Percentiles rank a stretch among this genome's conserved stretches.
These are phyloP conservation scores for Cyclophora punctaria DNA, from an alignment of 2,888 invertebrate genomes.

Conservation along the genomic window DNA sequence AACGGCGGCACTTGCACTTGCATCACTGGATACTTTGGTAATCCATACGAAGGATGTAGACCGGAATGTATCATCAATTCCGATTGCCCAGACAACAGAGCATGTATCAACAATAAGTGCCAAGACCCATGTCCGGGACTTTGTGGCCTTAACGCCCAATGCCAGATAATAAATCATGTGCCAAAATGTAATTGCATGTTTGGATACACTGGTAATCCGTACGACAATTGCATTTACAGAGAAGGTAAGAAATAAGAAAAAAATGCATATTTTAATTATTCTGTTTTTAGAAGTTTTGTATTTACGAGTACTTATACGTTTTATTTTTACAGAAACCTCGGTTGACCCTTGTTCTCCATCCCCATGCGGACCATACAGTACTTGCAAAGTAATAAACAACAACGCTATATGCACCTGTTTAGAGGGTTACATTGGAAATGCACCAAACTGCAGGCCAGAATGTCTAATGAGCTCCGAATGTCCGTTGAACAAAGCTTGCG, in stretches of 20 bases:
- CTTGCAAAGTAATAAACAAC: slow-evolving; percentile 77
- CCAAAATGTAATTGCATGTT: slow-evolving; percentile 82
- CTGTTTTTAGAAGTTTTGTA: too few relatives aligned
- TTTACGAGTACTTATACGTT: neutral
- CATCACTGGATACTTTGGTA: slow-evolving; percentile 79
- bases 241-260: slow-evolving; percentile 36
- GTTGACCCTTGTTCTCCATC: slow-evolving; percentile 82
- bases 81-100: slow-evolving; percentile 78
- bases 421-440: slow-evolving; percentile 80
- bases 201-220: slow-evolving; percentile 84
- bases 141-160: slow-evolving; percentile 84
- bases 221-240: slow-evolving; percentile 47
- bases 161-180: slow-evolving; percentile 83
- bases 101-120: slow-evolving; percentile 81
- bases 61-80: slow-evolving; percentile 83
- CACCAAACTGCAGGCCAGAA: slow-evolving; percentile 85
- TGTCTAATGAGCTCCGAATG: slow-evolving; percentile 87
- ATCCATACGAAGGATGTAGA: slow-evolving; percentile 80
- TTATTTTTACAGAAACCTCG: slow-evolving; percentile 43
- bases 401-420: slow-evolving; percentile 83
- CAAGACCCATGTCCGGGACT: slow-evolving; percentile 83
- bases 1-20: slow-evolving; percentile 82
- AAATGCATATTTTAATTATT: slow-evolving; percentile 2
- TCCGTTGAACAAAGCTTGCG: slow-evolving; percentile 83
- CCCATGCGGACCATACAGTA: slow-evolving; percentile 86